Conservation (phyloP, 2,797 vertebrate species). For the Fistularia tabacaria region DNA sequence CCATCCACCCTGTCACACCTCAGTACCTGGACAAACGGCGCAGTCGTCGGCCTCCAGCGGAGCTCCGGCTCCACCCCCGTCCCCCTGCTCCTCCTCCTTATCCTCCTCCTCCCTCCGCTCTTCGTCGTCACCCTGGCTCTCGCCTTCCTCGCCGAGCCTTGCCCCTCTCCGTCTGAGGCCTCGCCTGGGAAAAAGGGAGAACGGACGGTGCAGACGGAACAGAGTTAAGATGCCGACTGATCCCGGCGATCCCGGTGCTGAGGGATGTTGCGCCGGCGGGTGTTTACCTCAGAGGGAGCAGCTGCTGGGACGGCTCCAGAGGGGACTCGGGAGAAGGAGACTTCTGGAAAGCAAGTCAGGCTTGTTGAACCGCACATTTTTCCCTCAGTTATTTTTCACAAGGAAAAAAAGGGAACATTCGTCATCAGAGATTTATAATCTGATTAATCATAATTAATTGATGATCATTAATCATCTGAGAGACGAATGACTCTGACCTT, state of each 20-base stretch:
- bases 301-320: conserved; percentile 3
- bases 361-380: too few species aligned
- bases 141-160: conserved; percentile 7
- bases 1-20: neutral
- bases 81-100: neutral
- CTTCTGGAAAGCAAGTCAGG: conserved; percentile 28
- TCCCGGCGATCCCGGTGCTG: too few species aligned
- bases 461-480: too few species aligned
- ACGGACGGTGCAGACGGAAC: too few species aligned
- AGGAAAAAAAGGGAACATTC: too few species aligned
- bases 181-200: conserved; percentile 15
- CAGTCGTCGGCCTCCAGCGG: conserved; percentile 49
- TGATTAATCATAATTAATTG: too few species aligned
- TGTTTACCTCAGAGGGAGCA: conserved; percentile 43
- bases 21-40: conserved; percentile 68
- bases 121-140: neutral
- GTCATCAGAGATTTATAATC: too few species aligned
- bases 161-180: conserved; percentile 27
- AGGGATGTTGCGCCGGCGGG: neutral
- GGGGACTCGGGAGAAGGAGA: conserved; percentile 20
- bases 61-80: conserved; percentile 18
- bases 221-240: too few species aligned
- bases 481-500: too few species aligned
- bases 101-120: conserved; percentile 4
- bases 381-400: too few species aligned